Conservation (phyloP, 2,113 vertebrate genomes). For the Dromas ardeola region DNA sequence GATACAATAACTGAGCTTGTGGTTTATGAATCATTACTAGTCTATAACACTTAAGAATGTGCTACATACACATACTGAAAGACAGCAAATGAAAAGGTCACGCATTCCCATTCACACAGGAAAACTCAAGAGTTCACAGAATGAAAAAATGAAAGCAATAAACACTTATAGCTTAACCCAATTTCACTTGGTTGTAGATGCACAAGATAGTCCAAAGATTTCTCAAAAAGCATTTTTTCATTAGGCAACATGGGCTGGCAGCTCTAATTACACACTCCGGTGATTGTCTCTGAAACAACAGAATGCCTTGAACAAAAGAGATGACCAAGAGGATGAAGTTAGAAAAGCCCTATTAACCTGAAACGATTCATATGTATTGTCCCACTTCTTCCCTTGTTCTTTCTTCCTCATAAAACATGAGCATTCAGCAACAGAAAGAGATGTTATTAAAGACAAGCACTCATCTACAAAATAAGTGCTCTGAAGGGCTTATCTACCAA, state of each 20-base stretch:
- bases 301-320: neutral
- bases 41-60: neutral
- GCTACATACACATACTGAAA: neutral
- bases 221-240: neutral
- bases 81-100: neutral
- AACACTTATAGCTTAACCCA: neutral
- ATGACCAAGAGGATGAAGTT: neutral
- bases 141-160: neutral
- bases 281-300: neutral
- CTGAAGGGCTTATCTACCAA: neutral
- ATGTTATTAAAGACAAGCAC: neutral
- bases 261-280: neutral
- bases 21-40: neutral
- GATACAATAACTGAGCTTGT: neutral
- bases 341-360: neutral
- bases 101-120: neutral
- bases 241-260: neutral
- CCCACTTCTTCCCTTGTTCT: neutral
- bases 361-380: neutral
- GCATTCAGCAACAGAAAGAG: neutral
- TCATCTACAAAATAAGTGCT: neutral
- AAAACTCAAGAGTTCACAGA: neutral
- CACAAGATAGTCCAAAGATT: neutral
- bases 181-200: neutral
- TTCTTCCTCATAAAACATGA: neutral